Conservation (phyloP, 2,113 vertebrate species). For the Cettia cetti region DNA sequence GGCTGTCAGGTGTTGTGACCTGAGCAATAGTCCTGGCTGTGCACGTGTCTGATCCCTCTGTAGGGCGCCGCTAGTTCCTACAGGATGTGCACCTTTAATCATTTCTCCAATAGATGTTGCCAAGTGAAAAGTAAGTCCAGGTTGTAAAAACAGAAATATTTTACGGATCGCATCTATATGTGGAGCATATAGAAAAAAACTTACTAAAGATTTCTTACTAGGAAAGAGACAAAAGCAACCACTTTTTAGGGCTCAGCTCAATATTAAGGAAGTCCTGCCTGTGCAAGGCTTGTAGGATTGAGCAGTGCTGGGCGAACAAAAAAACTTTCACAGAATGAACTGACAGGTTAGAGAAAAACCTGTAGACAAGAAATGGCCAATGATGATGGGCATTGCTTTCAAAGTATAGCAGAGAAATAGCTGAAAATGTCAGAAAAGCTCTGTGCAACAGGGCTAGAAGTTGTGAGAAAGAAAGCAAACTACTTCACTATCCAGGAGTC, state of each 20-base stretch:
- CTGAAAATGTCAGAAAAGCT: neutral
- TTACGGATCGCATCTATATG: neutral
- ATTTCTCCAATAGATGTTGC: neutral
- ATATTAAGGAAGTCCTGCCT: neutral
- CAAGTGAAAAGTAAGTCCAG: neutral
- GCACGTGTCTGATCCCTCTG: rapidly evolving
- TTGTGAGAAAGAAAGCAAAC: neutral
- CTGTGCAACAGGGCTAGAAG: neutral
- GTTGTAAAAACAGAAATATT: neutral
- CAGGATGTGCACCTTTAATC: neutral
- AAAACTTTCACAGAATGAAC: neutral
- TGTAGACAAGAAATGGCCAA: neutral
- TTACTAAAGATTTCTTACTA: neutral
- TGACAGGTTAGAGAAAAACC: neutral
- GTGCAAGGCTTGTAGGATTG: neutral
- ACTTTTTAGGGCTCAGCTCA: neutral
- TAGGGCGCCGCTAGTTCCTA: neutral
- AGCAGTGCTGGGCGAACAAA: rapidly evolving
- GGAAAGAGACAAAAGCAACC: rapidly evolving
- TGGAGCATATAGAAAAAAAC: neutral
- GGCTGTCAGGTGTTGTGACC: neutral
- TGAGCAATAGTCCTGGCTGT: neutral
- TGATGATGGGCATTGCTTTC: neutral
- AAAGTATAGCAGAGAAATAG: neutral
- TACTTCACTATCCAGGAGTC: neutral